phyloP scores from a whole-genome alignment of 92 coral and sea anemone genomes.

The Phenganax subtilis region DNA sequence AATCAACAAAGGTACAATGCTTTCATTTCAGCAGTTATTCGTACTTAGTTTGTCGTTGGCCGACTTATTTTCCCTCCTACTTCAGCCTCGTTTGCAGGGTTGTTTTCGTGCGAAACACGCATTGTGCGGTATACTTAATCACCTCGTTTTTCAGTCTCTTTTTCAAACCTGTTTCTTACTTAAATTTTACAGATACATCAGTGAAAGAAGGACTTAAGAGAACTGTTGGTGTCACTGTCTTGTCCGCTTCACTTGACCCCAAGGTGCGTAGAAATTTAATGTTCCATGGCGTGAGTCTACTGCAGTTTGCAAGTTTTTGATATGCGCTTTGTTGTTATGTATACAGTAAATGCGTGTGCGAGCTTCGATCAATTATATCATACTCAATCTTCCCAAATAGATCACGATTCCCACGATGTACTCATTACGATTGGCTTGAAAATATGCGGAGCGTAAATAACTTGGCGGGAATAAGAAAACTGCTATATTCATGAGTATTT shows the following conservation, averaged over 20 bases:
- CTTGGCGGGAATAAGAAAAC: too few species aligned
- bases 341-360: background rate
- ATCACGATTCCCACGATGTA: too few species aligned
- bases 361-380: too few species aligned
- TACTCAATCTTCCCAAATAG: too few species aligned
- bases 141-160: background rate
- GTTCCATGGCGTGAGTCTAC: too few species aligned
- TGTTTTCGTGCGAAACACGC: background rate
- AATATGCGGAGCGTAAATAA: too few species aligned
- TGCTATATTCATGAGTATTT: background rate
- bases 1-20: slow-evolving; percentile 67
- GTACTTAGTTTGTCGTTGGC: background rate
- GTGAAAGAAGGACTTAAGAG: slow-evolving; percentile 26
- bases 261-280: slow-evolving; percentile 7
- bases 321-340: background rate
- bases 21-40: background rate
- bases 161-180: background rate
- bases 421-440: too few species aligned
- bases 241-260: slow-evolving; percentile 31
- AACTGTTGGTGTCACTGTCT: slow-evolving; percentile 25
- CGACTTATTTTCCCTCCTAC: background rate
- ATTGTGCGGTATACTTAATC: background rate
- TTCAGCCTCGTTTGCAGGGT: background rate
- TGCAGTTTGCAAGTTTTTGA: background rate
- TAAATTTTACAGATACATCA: slow-evolving; percentile 15